Conservation (phyloP, 2,797 vertebrate species). For the Monodelphis domestica region DNA sequence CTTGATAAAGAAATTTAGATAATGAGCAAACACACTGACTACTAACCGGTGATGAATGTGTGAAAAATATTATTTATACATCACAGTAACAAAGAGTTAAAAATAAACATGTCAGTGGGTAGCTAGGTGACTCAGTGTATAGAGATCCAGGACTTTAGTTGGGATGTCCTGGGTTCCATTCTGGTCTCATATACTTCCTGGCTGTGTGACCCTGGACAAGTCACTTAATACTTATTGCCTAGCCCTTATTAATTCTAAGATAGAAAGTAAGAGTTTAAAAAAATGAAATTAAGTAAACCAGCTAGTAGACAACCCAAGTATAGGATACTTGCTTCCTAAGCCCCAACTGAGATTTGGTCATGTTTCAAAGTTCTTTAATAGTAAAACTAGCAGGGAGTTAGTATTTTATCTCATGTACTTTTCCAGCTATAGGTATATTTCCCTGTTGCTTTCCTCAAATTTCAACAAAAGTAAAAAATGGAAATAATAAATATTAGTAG, state of each 20-base stretch:
- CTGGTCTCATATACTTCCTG: too few relatives aligned
- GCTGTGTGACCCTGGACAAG: too few relatives aligned
- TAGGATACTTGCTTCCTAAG: slow-evolving; percentile 18
- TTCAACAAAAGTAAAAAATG: neutral
- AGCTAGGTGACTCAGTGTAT: too few relatives aligned
- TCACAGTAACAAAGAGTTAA: slow-evolving; percentile 18
- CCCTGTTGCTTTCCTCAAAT: neutral
- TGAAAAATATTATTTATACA: slow-evolving; percentile 41
- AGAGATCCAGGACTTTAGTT: too few relatives aligned
- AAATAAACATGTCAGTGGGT: slow-evolving; percentile 30
- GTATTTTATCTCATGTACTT: neutral
- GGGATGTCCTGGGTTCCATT: too few relatives aligned
- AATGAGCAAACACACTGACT: neutral
- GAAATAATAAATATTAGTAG: neutral
- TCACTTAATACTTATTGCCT: too few relatives aligned
- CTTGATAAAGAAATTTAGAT: neutral
- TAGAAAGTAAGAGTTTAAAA: too few relatives aligned
- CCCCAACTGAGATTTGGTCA: neutral
- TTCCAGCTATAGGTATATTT: neutral
- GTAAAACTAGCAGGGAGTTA: neutral
- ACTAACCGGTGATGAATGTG: slow-evolving; percentile 27
- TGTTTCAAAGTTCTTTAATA: neutral
- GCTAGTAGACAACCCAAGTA: slow-evolving; percentile 17
- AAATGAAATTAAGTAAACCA: too few relatives aligned
- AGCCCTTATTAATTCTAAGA: too few relatives aligned